Evolutionary conservation across 2,888 invertebrate genomes (phyloP), one percentile per base, ranked within the genome.

Genomic region (Tricholauxania praeusta): DNA sequence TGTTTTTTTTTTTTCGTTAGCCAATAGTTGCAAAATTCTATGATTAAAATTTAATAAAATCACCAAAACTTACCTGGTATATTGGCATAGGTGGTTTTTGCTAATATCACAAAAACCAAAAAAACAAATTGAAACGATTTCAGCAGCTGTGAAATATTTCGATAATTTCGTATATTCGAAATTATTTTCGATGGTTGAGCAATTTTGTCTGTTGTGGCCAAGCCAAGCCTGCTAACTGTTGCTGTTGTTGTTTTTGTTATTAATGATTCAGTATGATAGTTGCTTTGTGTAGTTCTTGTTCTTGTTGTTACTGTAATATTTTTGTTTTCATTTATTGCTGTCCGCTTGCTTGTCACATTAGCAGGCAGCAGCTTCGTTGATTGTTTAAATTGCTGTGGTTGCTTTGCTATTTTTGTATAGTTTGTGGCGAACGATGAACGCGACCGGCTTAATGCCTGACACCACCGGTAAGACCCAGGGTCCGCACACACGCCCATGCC

Each of bases 401-500:
- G 74, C 64, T 74, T 66, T 72, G 32, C 47, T 51, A 72, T 75
- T 73, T 71, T n/a, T n/a, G n/a, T 71, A 66, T 86, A 89, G 89
- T 77, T 86, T 86, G 85, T 86, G 86, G 87, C 87, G 85, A 85
- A 84, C 85, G 86, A 86, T 84, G 86, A 87, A 85, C 85, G 90
- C 90, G 90, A 90, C 90, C 90, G 90, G 89, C 84, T 89, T 86
- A 89, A 88, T 88, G 88, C 88, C 89, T 89, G 89, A 89, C 89
- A 89, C 90, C 90, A 89, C 90, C 89, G 88, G 89, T 89, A 89
- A 91, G 90, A 91, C 91, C 90, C 89, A 91, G 92, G 93, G 93
- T 93, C 92, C 92, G 92, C 93, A 91, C 93, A 92, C 93, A 93
- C 92, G 93, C 93, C 94, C 94, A 94, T 94, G 92, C 94, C 94